Percentiles rank a stretch among this genome's conserved stretches.
Conservation (phyloP, 2,113 vertebrate species). For the Corydoras sp. region DNA sequence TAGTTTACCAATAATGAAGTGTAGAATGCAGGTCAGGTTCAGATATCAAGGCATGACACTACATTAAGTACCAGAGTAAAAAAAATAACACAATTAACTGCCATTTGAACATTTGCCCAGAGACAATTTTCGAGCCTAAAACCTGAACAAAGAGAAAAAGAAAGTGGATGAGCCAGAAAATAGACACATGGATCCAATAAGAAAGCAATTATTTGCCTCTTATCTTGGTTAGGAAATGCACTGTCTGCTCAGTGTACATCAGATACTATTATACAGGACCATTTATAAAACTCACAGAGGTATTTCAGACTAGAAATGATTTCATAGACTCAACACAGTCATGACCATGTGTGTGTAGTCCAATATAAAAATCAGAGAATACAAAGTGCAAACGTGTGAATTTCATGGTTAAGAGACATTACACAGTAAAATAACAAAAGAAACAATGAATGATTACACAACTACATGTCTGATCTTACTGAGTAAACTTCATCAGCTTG, state of each 20-base stretch:
- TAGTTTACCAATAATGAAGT: neutral
- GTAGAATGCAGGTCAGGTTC: neutral
- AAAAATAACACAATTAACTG: slow-evolving; percentile 46
- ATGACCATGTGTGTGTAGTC: neutral
- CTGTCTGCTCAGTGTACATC: slow-evolving; percentile 4
- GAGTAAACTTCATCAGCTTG: neutral
- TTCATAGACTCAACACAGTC: neutral
- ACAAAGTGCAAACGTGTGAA: neutral
- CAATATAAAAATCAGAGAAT: neutral
- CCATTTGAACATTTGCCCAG: slow-evolving; percentile 45
- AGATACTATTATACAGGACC: slow-evolving; percentile 1
- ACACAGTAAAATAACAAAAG: neutral
- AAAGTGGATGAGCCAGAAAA: slow-evolving; percentile 3
- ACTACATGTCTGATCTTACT: slow-evolving; percentile 1
- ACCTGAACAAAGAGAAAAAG: slow-evolving; percentile 22
- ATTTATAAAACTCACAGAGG: slow-evolving; percentile 8
- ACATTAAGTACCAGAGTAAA: slow-evolving; percentile 38
- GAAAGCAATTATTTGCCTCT: slow-evolving; percentile 5
- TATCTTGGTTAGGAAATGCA: neutral
- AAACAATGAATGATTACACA: neutral
- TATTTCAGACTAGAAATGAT: slow-evolving; percentile 4
- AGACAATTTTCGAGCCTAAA: slow-evolving; percentile 16
- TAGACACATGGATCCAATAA: slow-evolving; percentile 47
- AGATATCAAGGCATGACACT: neutral
- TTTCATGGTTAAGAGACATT: neutral